Conservation (phyloP, 1,140 invertebrate genomes). For the Popillia japonica region DNA sequence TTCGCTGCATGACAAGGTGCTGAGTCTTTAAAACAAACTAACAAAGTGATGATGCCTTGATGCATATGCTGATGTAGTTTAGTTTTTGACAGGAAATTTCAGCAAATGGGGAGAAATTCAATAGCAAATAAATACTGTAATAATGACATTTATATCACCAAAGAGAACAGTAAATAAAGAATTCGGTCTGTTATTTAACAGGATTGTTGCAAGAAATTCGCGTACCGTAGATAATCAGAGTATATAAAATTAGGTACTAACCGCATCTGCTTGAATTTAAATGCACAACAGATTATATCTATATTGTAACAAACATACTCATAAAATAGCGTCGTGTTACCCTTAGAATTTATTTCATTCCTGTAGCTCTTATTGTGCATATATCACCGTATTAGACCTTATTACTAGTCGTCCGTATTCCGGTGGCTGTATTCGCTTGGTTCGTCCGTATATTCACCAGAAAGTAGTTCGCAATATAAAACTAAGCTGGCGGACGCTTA, state of each 20-base stretch:
- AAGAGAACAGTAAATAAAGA: too few species aligned
- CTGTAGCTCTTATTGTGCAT: constrained; percentile 6
- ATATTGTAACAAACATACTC: neutral
- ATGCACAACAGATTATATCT: neutral
- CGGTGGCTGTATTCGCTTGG: neutral
- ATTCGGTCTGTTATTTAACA: neutral
- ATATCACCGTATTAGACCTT: constrained; percentile 35
- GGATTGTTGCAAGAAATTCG: neutral
- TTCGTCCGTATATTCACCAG: constrained; percentile 12
- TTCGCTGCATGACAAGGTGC: too few species aligned
- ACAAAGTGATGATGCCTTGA: too few species aligned
- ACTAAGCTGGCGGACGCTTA: constrained; percentile 40
- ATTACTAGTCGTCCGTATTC: constrained; percentile 21
- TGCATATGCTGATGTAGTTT: too few species aligned
- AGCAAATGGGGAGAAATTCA: too few species aligned
- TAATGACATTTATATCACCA: too few species aligned
- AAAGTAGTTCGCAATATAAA: constrained; percentile 39
- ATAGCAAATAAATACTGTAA: too few species aligned
- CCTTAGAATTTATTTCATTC: constrained; percentile 28
- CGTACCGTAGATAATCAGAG: neutral
- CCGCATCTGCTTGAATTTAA: too few species aligned
- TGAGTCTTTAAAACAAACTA: too few species aligned
- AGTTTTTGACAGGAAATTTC: too few species aligned
- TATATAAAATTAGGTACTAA: too few species aligned
- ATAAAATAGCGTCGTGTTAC: neutral